Evolutionary conservation across 2,888 invertebrate species (phyloP).

Genomic region (Rugalucina vietnamica): DNA sequence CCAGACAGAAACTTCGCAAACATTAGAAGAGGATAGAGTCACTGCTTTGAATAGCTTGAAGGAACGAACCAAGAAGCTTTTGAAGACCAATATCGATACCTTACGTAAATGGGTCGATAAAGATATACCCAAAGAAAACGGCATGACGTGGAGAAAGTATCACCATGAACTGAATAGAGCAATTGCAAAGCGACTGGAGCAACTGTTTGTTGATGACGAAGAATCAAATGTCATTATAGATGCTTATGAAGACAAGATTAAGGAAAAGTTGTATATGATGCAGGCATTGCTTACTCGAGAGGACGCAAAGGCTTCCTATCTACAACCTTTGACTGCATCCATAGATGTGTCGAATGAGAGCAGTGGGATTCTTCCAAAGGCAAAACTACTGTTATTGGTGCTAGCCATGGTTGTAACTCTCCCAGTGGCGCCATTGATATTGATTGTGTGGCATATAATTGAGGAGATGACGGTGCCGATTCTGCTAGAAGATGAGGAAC

Average conservation of each 20-base stretch:
- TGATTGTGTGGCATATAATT: constrained; percentile 3
- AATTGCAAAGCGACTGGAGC: background rate
- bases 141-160: background rate
- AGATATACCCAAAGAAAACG: background rate
- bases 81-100: background rate
- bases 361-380: background rate
- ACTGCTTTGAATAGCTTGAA: background rate
- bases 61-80: background rate
- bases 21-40: background rate
- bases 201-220: background rate
- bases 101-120: background rate
- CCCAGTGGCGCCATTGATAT: background rate
- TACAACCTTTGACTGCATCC: background rate
- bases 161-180: background rate
- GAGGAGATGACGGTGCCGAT: background rate
- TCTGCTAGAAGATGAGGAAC: background rate
- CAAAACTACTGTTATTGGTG: background rate
- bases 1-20: background rate
- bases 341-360: background rate
- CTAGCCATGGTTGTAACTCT: background rate
- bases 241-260: background rate
- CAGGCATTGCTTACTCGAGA: background rate
- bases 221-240: background rate
- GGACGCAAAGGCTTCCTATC: background rate
- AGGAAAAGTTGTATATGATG: background rate